A percentile compares a stretch with the other conserved stretches of the same genome.
phyloP scores from a whole-genome alignment of 2,113 vertebrate genomes.

The Chiloscyllium plagiosum region DNA sequence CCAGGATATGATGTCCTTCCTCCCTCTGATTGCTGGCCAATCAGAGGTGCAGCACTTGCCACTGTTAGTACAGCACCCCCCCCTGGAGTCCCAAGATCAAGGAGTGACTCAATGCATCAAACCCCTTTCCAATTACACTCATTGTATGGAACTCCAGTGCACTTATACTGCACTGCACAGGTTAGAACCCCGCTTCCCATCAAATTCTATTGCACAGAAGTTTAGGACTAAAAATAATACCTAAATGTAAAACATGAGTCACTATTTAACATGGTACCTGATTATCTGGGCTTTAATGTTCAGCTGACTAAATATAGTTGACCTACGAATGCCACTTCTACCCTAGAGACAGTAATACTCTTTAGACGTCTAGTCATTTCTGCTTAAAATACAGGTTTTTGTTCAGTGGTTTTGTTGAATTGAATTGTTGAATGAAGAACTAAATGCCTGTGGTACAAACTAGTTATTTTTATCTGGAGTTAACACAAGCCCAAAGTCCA shows the following conservation, averaged over 20 bases:
- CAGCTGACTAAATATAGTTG: slow-evolving; percentile 30
- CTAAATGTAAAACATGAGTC: not conserved
- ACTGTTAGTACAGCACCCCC: no score
- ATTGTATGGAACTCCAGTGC: not conserved
- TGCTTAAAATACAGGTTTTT: slow-evolving; percentile 21
- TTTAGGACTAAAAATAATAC: not conserved
- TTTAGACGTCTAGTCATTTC: slow-evolving; percentile 1
- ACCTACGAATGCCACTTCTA: slow-evolving; percentile 25
- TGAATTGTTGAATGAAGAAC: slow-evolving; percentile 28
- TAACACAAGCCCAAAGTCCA: slow-evolving; percentile 9
- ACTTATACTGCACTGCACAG: not conserved
- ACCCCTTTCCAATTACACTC: not conserved
- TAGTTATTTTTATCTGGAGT: slow-evolving; percentile 26
- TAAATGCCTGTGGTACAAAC: slow-evolving; percentile 24
- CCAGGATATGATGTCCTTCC: no score
- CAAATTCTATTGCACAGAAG: not conserved
- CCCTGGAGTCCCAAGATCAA: no score
- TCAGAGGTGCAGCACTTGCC: no score
- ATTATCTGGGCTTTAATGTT: slow-evolving; percentile 9
- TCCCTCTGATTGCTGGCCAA: no score
- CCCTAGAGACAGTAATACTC: not conserved
- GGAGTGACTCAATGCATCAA: not conserved
- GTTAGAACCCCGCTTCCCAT: not conserved
- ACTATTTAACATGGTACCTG: not conserved
- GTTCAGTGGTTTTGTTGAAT: slow-evolving; percentile 13